phyloP scores from a whole-genome alignment of 2,113 vertebrate species.

The Haliaeetus leucogaster region DNA sequence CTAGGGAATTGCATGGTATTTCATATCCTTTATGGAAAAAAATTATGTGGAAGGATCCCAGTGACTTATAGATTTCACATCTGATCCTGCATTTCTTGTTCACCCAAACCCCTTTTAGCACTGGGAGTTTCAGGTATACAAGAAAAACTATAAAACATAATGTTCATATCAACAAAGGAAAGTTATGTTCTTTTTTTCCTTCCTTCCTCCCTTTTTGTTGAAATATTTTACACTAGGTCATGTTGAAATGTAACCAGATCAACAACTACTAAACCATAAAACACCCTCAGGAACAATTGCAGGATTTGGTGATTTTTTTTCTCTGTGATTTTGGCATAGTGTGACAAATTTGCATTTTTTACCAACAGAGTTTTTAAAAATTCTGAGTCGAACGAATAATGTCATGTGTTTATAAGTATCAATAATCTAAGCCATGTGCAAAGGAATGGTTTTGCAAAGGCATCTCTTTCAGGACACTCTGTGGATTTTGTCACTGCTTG shows the following conservation, averaged over 20 bases:
- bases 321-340: conserved; percentile 24
- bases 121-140: conserved; percentile 14
- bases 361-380: conserved; percentile 65
- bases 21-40: not conserved
- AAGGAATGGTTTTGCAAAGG: conserved; percentile 79
- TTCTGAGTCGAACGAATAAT: conserved; percentile 70
- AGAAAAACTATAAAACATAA: not conserved
- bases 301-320: conserved; percentile 57
- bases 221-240: conserved; percentile 52
- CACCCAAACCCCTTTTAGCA: not conserved
- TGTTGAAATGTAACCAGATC: conserved; percentile 43
- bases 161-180: not conserved
- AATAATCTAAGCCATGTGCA: conserved; percentile 91
- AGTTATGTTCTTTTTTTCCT: not conserved
- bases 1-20: conserved; percentile 4
- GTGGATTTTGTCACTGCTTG: conserved; percentile 91
- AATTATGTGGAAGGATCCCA: not conserved
- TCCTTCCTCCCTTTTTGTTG: conserved; percentile 27
- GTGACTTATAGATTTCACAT: not conserved
- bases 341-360: conserved; percentile 70
- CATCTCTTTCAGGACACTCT: conserved; percentile 87
- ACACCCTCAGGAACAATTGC: conserved; percentile 45
- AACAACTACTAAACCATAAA: conserved; percentile 42
- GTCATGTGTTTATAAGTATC: conserved; percentile 86
- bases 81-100: not conserved